These are phyloP conservation scores for Atta cephalotes DNA, from an alignment of 1,140 invertebrate species.

Conservation along the genomic window DNA sequence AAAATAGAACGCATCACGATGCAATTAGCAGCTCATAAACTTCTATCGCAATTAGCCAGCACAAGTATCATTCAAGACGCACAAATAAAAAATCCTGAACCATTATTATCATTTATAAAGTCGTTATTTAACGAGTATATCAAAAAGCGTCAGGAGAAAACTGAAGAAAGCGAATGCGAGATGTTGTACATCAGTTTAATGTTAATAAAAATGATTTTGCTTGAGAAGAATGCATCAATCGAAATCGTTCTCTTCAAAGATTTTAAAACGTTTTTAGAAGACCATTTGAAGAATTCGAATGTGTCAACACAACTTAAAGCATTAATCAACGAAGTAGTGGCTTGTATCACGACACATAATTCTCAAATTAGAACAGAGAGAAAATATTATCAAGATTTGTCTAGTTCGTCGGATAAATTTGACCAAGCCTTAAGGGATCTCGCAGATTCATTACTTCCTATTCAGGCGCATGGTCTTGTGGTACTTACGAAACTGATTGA, in stretches of 20 bases:
- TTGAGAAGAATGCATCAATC: constrained; percentile 69
- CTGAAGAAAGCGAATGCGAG: constrained; percentile 75
- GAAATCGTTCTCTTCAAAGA: constrained; percentile 84
- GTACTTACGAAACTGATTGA: constrained; percentile 91
- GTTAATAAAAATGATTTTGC: constrained; percentile 83
- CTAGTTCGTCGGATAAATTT: constrained; percentile 83
- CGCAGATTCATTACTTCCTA: constrained; percentile 91
- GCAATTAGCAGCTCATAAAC: constrained; percentile 78
- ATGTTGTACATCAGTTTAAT: constrained; percentile 84
- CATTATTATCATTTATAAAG: constrained; percentile 81
- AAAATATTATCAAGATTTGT: constrained; percentile 78
- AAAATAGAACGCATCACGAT: constrained; percentile 74
- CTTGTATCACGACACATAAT: constrained; percentile 85
- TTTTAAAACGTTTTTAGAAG: constrained; percentile 84
- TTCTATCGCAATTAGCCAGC: constrained; percentile 80
- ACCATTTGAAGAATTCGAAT: constrained; percentile 66
- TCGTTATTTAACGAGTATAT: constrained; percentile 73
- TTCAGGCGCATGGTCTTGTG: constrained; percentile 93
- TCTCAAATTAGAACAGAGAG: constrained; percentile 61
- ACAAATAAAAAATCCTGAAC: constrained; percentile 80
- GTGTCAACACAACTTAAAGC: constrained; percentile 70
- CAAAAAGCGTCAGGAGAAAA: background rate
- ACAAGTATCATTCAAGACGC: constrained; percentile 80
- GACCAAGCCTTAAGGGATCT: constrained; percentile 90
- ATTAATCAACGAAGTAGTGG: constrained; percentile 83